Evolutionary conservation across 2,888 invertebrate genomes (phyloP).

Genomic region (Oeneis ivallda): DNA sequence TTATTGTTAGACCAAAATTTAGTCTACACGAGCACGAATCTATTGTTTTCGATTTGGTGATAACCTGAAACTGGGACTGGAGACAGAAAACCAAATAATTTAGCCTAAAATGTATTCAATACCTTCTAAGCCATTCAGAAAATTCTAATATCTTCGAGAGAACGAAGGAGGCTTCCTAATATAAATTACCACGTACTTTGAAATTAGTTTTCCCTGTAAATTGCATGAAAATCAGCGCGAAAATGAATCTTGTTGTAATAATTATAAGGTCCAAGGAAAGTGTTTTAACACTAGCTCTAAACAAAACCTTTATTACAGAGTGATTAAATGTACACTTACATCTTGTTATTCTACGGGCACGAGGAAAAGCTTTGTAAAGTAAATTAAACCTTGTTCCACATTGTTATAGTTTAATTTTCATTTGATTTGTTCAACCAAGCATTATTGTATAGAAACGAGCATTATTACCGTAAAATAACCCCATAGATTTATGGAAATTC

Average conservation of each 20-base stretch:
- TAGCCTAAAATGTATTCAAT: constrained; percentile 16
- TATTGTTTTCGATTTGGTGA: too few species aligned
- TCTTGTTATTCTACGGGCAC: not conserved
- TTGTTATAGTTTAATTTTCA: not conserved
- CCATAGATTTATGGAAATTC: not conserved
- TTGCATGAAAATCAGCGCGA: not conserved
- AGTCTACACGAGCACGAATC: too few species aligned
- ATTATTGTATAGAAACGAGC: constrained; percentile 2
- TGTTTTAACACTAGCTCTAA: not conserved
- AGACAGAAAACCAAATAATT: not conserved
- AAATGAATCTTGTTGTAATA: constrained; percentile 1
- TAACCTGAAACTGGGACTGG: too few species aligned
- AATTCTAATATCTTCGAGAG: constrained; percentile 18
- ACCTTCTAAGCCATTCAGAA: constrained; percentile 18
- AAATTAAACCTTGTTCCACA: constrained; percentile 3
- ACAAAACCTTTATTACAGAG: constrained; percentile 13
- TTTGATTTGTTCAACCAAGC: not conserved
- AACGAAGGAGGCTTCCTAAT: not conserved
- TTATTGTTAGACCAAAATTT: too few species aligned
- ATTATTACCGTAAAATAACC: constrained; percentile 1
- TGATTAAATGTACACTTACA: constrained; percentile 7
- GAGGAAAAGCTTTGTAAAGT: not conserved
- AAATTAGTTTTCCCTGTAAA: constrained; percentile 9
- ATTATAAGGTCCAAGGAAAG: not conserved
- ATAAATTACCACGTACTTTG: constrained; percentile 28